Base-by-base conservation (phyloP, 2,888 invertebrate genomes). In the Sinodicranocentrus sp. region DNA sequence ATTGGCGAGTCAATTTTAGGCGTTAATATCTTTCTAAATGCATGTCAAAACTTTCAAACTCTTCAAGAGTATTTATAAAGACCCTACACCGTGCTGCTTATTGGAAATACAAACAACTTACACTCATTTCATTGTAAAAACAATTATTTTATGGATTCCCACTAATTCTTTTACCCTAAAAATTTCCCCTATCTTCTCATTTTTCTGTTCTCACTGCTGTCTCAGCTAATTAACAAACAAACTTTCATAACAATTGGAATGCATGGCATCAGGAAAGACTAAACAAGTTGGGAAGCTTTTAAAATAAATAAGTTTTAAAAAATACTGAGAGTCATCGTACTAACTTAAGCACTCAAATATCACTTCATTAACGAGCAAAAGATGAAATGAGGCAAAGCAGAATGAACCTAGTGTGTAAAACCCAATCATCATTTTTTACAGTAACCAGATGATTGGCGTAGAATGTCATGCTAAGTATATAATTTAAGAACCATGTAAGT, bases 331-430 rank as follows among this genome's bases (percentile, higher is more conserved):
- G 52, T 52, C 13, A 21, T 8, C 21, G 54, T 1, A 54, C 2
- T n/a, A n/a, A n/a, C n/a, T n/a, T n/a, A 25, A 26, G 8, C 44
- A 1, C 67, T 67, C 43, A 67, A 67, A 21, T 23, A 21, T 67
- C 43, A 67, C 67, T 44, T 67, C 67, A 67, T 67, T 67, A 67
- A 23, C 67, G 23, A 23, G 67, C 39, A 3, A 67, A 15, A 43
- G 25, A 1, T 13, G 21, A 33, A n/a, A 21, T 28, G 28, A 57
- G 10, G 57, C 10, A 25, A 25, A 25, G 10, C 23, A 44, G 44
- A 44, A n/a, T 48, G 57, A 21, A 8, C 21, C 15, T 1, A 57
- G 57, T 21, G 15, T 3, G n/a, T 19, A 15, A 57, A 57, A 8
- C 13, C 57, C 10, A 57, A 33, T 10, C 21, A 57, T 57, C 52